Evolutionary conservation across 30 jellyfish, hydroid and myxozoan species (phyloP), one percentile per base, ranked within the genome.

Genomic region (Catostylus mosaicus): DNA sequence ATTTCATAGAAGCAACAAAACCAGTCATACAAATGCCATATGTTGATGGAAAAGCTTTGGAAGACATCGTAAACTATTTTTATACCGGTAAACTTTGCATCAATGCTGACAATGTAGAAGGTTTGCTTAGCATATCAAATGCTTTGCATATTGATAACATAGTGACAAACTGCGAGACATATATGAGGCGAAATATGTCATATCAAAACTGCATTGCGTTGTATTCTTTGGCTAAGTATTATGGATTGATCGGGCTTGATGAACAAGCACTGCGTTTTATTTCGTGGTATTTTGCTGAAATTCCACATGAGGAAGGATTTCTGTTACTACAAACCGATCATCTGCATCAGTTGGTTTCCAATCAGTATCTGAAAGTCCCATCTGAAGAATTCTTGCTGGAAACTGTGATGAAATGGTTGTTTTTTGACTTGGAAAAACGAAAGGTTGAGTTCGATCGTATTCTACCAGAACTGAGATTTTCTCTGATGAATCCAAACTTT

Each of bases 201-300:
- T 73, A 71, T 56, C 57, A 56, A 23, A 91, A 91, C 83, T 91
- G 96, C 38, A 85, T 91, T 33, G 98, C 95, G 8, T 57, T 91
- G 40, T 96, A 91, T 40, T 89, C 96, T 9, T 48, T 91, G 24
- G 96, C 99, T 10, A 81, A 77, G 62, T 89, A 76, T 73, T 93
- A 85, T 72, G 93, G 96, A 26, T 77, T 93, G 75, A 65, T 40
- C 2, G 92, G 87, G 8, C 75, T 93, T 46, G 82, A 63, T 40
- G 77, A 76, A 51, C 99, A 93, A 69, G 94, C 99, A 0, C 70
- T 64, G 79, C 89, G 96, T 30, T 93, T 77, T 46, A 87, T 86
- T 38, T 79, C 97, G 64, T 93, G 99, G 99, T 67, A 93, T 82
- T 93, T 93, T 61, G 88, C 84, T 51, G 90, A 87, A 30, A 88